Evolutionary conservation across 1,140 invertebrate genomes (phyloP).

Genomic region (Melanaphis sacchari): DNA sequence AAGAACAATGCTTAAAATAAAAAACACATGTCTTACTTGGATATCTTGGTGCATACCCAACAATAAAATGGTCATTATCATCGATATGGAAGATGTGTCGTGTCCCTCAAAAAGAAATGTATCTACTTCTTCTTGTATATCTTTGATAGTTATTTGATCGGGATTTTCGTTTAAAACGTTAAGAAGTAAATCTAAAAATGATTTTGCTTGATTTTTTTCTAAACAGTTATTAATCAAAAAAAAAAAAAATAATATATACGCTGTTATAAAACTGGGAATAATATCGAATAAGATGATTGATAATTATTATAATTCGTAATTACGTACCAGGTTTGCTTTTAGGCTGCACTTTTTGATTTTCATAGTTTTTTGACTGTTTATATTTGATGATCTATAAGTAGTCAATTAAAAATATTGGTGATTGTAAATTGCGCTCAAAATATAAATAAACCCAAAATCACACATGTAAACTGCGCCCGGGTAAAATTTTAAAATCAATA

Average conservation of each 20-base stretch:
- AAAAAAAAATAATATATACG: too few species aligned
- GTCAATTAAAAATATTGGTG: neutral
- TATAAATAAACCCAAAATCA: too few species aligned
- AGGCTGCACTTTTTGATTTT: too few species aligned
- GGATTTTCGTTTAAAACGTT: slow-evolving; percentile 64
- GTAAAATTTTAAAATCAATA: too few species aligned
- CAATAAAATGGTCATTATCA: slow-evolving; percentile 74
- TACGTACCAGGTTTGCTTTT: neutral
- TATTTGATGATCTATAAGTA: slow-evolving; percentile 5
- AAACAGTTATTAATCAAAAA: neutral
- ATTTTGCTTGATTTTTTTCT: slow-evolving; percentile 30
- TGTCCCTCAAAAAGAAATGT: slow-evolving; percentile 68
- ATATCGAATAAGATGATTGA: neutral
- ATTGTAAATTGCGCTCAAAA: too few species aligned
- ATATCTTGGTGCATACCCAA: slow-evolving; percentile 72
- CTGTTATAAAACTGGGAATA: neutral
- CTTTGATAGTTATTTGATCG: slow-evolving; percentile 60
- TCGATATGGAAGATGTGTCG: slow-evolving; percentile 77
- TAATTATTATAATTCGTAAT: neutral
- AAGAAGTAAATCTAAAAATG: slow-evolving; percentile 68
- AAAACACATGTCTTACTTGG: slow-evolving; percentile 64
- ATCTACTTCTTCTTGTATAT: slow-evolving; percentile 60
- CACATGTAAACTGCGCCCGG: too few species aligned
- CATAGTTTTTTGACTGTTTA: neutral
- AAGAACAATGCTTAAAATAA: neutral